Evolutionary conservation across 2,888 invertebrate genomes (phyloP), one percentile per base, ranked within the genome.

Genomic region (Gymnoscelis rufifasciata): DNA sequence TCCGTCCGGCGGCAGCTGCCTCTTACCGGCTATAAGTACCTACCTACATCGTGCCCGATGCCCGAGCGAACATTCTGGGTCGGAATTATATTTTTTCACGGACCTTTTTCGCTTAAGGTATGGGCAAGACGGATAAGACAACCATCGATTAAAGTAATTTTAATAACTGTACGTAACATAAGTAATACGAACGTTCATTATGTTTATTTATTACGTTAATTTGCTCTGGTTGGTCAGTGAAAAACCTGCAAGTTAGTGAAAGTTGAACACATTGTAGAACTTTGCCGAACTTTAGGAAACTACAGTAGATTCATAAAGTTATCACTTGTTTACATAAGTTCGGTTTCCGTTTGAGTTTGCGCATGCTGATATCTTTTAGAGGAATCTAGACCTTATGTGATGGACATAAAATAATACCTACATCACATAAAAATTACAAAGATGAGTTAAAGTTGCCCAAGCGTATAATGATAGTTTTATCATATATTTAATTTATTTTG

Each of bases 1-100:
- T 72, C 73, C 75, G 78, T 70, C 73, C 74, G 78, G 13, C 14
- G 33, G 15, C 83, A 82, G 80, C 81, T 83, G 83, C 74, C 77
- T 63, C 66, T 59, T 65, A 60, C 62, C 51, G 45, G 45, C 52
- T 48, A 57, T 62, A 64, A 66, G 66, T 71, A 73, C 68, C 35
- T 67, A 60, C 68, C 28, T 30, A 30, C 30, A 11, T 30, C 30
- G 52, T 53, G 49, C 46, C 54, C 51, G 57, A 44, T 53, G 49
- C 46, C 54, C 51, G 57, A 44, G 56, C 53, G 51, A 53, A 56
- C 51, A 42, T 48, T 52, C 38, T 37, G 19, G 15, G 15, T 10
- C 47, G 47, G 43, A 42, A 40, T 55, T 53, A 48, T 51, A n/a
- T 49, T 53, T 53, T 50, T 36, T 36, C 13, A 27, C 26, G 48